Percentiles rank a stretch among this genome's conserved stretches.
Conservation (phyloP, 2,888 invertebrate species). For the Lacanobia oleracea region DNA sequence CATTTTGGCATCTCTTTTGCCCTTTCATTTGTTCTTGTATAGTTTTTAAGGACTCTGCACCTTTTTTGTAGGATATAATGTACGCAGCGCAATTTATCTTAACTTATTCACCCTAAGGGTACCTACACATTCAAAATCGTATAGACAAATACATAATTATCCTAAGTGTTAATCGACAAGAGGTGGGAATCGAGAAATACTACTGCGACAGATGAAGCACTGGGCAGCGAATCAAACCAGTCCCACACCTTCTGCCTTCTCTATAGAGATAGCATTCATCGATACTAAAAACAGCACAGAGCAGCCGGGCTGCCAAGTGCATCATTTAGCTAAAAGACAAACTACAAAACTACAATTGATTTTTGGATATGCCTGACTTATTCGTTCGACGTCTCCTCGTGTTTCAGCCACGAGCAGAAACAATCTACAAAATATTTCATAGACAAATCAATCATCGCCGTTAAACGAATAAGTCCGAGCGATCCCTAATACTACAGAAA, state of each 20-base stretch:
- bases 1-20: neutral
- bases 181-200: conserved; percentile 55
- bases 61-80: neutral
- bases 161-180: conserved; percentile 42
- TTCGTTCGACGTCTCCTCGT: conserved; percentile 13
- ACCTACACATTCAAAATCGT: conserved; percentile 17
- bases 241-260: conserved; percentile 23
- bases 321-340: conserved; percentile 23
- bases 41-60: neutral
- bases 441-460: neutral
- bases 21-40: neutral
- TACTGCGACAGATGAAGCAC: conserved; percentile 42
- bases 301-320: conserved; percentile 29
- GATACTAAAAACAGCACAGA: conserved; percentile 3
- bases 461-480: conserved; percentile 37
- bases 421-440: neutral
- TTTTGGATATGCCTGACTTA: conserved; percentile 21
- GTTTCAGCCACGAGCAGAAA: neutral
- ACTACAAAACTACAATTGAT: conserved; percentile 27
- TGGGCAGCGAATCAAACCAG: conserved; percentile 15
- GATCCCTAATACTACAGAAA: conserved; percentile 33
- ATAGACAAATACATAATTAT: conserved; percentile 36
- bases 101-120: conserved; percentile 21
- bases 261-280: neutral
- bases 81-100: conserved; percentile 21